These are phyloP conservation scores for Apostichopus californicus DNA, from an alignment of 35 echinoderm and acorn worm species.

Conservation along the genomic window DNA sequence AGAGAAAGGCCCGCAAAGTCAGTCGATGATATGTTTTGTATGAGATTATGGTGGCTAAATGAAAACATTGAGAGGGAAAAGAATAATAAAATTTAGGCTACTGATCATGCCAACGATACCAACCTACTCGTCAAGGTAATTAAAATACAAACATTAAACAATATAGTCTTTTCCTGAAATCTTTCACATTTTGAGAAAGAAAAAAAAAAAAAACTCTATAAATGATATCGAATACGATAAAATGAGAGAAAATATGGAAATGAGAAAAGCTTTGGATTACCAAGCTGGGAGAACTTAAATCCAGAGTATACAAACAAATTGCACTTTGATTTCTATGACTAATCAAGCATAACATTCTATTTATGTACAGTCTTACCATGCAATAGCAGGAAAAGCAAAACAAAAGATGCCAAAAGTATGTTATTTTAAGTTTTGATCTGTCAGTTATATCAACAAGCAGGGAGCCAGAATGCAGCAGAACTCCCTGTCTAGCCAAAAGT, in stretches of 20 bases:
- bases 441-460: not conserved
- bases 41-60: conserved; percentile 51
- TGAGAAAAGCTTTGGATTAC: not conserved
- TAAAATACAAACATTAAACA: not conserved
- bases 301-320: not conserved
- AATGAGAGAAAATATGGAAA: too few relatives aligned
- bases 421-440: conserved; percentile 6
- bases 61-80: not conserved
- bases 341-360: not conserved
- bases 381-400: not conserved
- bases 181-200: too few relatives aligned
- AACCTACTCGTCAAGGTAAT: too few relatives aligned
- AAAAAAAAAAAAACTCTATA: too few relatives aligned
- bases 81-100: not conserved
- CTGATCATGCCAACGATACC: too few relatives aligned
- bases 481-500: not conserved
- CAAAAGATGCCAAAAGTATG: not conserved
- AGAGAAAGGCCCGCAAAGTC: conserved; percentile 2
- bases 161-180: not conserved
- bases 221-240: too few relatives aligned
- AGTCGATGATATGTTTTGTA: conserved; percentile 17
- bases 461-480: not conserved
- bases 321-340: conserved; percentile 2
- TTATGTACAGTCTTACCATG: not conserved
- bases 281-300: not conserved